Base-by-base conservation (phyloP, 2,113 vertebrate genomes). In the Oncorhynchus mykiss region DNA sequence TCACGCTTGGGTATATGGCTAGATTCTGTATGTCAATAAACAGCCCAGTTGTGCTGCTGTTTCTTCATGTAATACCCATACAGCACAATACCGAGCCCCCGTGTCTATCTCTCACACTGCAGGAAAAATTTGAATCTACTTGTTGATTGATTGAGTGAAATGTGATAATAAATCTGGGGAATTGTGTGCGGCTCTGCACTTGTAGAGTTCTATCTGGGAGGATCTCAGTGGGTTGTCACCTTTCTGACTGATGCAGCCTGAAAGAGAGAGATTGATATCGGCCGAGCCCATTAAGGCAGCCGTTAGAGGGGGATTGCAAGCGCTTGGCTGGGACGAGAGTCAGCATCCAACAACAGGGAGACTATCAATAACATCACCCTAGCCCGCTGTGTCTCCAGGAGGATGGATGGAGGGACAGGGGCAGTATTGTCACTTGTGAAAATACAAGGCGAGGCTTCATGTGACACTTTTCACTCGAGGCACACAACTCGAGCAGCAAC, bases 331-430 rank as follows among this genome's bases (percentile, higher is more conserved):
- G 60, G 84, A 78, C 14, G 34, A 71, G 39, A 73, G 67, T 51
- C 68, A 24, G 54, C 69, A 68, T 77, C 80, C 48, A 62, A 54
- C 70, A 29, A 80, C 72, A 39, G 62, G 59, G 39, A 54, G 65
- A 34, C 54, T 64, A 68, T 87, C 71, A 80, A 66, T 83, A 72
- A 88, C 70, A 49, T 73, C n/a, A n/a, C 22, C 65, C 34, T 22
- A 59, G 8, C 3, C 5, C 6, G 27, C 12, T 48, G 24, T 18
- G 51, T 54, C 51, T 54, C 51, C 51, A 18, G 13, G 16, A 54
- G 51, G 51, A 54, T 5, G 51, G 51, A 54, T 45, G 12, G 51
- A 18, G 51, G 51, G 51, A 18, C 12, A 14, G 16, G 51, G 51
- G 39, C 39, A 18, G 51, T 16, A 5, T 14, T 16, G 16, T 14